Evolutionary conservation across 92 coral and sea anemone genomes (phyloP).

Genomic region (Diadumene lineata): DNA sequence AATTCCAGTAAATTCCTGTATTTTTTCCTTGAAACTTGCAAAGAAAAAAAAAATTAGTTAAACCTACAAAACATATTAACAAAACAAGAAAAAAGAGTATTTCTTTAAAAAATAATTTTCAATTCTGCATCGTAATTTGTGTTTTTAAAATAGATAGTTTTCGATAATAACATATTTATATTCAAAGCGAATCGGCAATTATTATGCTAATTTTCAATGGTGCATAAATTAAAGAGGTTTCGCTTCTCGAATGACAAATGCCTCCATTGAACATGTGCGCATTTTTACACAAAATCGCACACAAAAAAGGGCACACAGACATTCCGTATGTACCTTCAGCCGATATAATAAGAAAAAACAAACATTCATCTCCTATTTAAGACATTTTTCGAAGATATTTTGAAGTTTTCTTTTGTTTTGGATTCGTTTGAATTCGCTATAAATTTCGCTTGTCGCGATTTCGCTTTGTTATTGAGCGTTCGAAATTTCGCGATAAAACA

Average conservation of each 20-base stretch:
- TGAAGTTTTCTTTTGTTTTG: not conserved
- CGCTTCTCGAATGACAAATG: not conserved
- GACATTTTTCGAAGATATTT: not conserved
- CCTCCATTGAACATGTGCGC: not conserved
- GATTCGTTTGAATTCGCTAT: constrained; percentile 11
- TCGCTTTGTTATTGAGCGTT: constrained; percentile 17
- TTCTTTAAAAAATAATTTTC: not conserved
- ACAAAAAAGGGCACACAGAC: not conserved
- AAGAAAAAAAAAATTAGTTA: no score
- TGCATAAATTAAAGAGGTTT: not conserved
- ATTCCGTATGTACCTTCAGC: not conserved
- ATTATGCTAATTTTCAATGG: not conserved
- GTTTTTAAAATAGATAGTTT: not conserved
- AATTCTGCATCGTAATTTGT: not conserved
- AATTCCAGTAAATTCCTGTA: no score
- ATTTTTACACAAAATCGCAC: not conserved
- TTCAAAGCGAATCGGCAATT: not conserved
- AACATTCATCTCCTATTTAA: not conserved
- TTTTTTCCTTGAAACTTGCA: no score
- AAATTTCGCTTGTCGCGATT: constrained; percentile 24
- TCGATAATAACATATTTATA: not conserved
- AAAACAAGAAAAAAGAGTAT: no score
- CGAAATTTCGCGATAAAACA: constrained; percentile 14
- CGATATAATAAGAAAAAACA: not conserved
- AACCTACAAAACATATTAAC: no score